phyloP scores from a whole-genome alignment of 2,113 vertebrate species.

The Mus pahari region DNA sequence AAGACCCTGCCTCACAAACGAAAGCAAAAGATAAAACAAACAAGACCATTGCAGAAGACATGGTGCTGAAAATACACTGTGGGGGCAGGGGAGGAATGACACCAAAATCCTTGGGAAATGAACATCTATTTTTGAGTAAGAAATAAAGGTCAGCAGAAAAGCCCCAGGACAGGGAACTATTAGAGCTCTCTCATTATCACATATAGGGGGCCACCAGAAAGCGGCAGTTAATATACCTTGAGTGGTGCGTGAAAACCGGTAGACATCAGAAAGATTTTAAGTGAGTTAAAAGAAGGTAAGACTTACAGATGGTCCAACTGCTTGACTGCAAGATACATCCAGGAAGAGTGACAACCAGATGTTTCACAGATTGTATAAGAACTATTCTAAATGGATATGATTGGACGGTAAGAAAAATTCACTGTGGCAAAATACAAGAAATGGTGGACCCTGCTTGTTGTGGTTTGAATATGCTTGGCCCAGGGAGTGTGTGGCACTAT shows the following conservation, averaged over 20 bases:
- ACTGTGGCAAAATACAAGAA: constrained; percentile 47
- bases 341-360: constrained; percentile 26
- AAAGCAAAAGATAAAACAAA: neutral
- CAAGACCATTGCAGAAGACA: no score
- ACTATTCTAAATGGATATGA: constrained; percentile 34
- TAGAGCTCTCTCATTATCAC: constrained; percentile 20
- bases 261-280: constrained; percentile 50
- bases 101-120: constrained; percentile 25
- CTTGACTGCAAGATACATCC: constrained; percentile 36
- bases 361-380: constrained; percentile 18
- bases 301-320: neutral
- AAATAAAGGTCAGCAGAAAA: constrained; percentile 53
- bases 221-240: neutral
- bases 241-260: constrained; percentile 42
- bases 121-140: neutral
- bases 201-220: neutral
- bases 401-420: constrained; percentile 38
- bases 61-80: neutral
- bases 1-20: neutral
- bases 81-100: rapidly evolving
- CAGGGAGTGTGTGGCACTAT: no score
- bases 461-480: no score
- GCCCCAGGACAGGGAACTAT: constrained; percentile 42
- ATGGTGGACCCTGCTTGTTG: neutral
- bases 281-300: constrained; percentile 60